phyloP scores from a whole-genome alignment of 2,113 vertebrate species.

The Vidua macroura region DNA sequence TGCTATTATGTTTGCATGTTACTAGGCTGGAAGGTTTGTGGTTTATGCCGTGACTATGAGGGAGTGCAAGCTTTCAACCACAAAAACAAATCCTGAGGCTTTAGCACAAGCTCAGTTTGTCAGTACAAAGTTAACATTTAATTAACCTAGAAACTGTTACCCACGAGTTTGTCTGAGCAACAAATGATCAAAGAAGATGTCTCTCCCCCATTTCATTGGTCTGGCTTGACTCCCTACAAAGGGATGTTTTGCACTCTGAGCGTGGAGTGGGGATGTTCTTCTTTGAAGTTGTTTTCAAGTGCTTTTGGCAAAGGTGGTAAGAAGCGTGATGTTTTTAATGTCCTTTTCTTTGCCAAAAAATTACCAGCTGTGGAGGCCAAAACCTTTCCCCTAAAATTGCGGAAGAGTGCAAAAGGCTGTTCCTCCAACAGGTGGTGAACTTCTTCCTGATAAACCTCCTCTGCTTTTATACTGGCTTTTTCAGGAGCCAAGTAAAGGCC shows the following conservation, averaged over 20 bases:
- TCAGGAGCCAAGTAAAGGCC: neutral
- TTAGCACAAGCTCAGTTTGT: neutral
- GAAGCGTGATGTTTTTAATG: conserved; percentile 3
- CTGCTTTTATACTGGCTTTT: neutral
- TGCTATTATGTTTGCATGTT: neutral
- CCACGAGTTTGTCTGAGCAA: neutral
- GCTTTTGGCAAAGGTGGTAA: conserved; percentile 31
- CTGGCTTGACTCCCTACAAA: conserved; percentile 12
- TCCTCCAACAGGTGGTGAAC: neutral
- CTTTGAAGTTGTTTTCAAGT: conserved; percentile 46
- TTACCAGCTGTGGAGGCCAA: neutral
- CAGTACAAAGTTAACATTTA: neutral
- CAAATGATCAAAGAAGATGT: conserved; percentile 12
- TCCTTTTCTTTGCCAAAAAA: neutral
- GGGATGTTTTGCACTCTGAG: neutral
- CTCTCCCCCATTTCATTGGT: neutral
- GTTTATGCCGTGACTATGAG: neutral
- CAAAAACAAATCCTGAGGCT: neutral
- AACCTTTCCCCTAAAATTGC: neutral
- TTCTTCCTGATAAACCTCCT: neutral
- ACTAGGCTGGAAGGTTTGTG: neutral
- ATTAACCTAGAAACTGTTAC: conserved; percentile 18
- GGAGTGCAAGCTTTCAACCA: neutral
- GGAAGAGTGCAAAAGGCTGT: neutral
- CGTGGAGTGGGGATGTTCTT: neutral